Percentiles rank a stretch among this genome's conserved stretches.
Evolutionary conservation across 1,140 invertebrate species (phyloP).

Genomic region (Penaeus indicus): DNA sequence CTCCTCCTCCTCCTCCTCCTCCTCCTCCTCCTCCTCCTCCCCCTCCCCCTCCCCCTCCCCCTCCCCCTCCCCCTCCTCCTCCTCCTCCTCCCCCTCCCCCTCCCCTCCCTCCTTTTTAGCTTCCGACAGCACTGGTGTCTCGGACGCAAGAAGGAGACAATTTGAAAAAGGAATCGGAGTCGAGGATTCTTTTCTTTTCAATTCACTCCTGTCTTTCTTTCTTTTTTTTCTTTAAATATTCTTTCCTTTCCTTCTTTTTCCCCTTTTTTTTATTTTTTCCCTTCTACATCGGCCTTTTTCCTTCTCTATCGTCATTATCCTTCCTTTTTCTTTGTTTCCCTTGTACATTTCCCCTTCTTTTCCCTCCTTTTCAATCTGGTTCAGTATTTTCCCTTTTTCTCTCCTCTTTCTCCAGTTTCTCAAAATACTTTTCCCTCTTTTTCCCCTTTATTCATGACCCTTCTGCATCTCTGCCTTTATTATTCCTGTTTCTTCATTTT

Average conservation of each 20-base stretch:
- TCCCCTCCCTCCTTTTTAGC: neutral
- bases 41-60: no score
- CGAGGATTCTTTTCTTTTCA: no score
- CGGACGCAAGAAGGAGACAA: no score
- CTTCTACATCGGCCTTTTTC: no score
- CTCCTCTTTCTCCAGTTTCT: neutral
- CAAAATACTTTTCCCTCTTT: neutral
- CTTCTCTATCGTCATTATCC: no score
- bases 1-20: neutral
- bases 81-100: neutral
- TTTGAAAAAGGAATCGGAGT: no score
- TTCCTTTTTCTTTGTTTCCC: no score
- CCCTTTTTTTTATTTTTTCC: no score
- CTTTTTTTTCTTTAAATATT: no score
- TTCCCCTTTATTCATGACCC: neutral
- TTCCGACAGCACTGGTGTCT: no score
- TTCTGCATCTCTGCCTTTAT: neutral
- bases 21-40: neutral
- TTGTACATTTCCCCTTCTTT: neutral
- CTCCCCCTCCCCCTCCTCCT: neutral
- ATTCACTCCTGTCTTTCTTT: no score
- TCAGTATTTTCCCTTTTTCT: neutral
- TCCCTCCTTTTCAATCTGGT: neutral
- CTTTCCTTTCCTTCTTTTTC: no score
- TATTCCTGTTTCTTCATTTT: constrained; percentile 14